A percentile compares a stretch with the other conserved stretches of the same genome.
These are phyloP conservation scores for Branchellion lobata DNA, from an alignment of 2,888 invertebrate species.

Conservation along the genomic window DNA sequence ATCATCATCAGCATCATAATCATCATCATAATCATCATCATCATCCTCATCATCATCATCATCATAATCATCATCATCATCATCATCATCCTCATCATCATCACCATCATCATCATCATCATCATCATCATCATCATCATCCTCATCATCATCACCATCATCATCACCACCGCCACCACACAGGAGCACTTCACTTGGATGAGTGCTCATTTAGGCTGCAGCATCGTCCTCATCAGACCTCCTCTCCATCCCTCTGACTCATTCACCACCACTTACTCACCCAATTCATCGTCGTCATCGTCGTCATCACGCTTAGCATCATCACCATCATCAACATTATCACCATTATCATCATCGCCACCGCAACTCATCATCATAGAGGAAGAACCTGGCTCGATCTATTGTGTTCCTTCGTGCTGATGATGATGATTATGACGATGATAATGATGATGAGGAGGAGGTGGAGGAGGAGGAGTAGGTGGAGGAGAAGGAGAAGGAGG, in stretches of 20 bases:
- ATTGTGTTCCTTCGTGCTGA: not conserved
- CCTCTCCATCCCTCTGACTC: not conserved
- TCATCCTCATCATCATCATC: not conserved
- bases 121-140: not conserved
- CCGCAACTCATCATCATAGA: not conserved
- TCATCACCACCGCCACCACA: not conserved
- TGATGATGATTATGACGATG: conserved; percentile 72
- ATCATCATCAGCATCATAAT: not conserved
- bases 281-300: not conserved
- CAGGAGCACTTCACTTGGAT: not conserved
- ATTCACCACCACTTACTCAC: conserved; percentile 7
- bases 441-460: conserved; percentile 95
- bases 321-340: not conserved
- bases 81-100: not conserved
- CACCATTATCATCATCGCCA: not conserved
- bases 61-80: not conserved
- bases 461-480: conserved; percentile 92
- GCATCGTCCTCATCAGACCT: conserved; percentile 5
- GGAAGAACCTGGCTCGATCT: not conserved
- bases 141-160: not conserved
- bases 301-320: not conserved
- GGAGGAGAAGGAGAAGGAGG: conserved; percentile 73
- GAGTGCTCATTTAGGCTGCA: not conserved
- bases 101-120: not conserved
- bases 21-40: not conserved